A percentile compares a stretch with the other conserved stretches of the same genome.
These are phyloP conservation scores for Macrophya alboannulata DNA, from an alignment of 2,888 invertebrate genomes.

Conservation along the genomic window DNA sequence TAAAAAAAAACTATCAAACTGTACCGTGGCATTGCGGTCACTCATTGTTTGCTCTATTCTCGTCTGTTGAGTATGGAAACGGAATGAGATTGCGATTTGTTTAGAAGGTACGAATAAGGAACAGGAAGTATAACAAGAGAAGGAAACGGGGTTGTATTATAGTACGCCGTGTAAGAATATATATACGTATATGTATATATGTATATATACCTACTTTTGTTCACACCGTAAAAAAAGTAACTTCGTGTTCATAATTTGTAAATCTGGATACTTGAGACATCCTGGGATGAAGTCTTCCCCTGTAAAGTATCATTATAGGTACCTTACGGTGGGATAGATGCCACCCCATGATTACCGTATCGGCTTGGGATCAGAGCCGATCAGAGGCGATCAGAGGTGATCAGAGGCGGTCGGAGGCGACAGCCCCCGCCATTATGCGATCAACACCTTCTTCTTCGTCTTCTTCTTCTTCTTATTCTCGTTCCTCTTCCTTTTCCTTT, in stretches of 20 bases:
- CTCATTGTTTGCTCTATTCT: no score
- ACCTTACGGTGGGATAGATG: slow-evolving; percentile 67
- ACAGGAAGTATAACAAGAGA: no score
- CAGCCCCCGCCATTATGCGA: slow-evolving; percentile 76
- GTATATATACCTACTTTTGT: neutral
- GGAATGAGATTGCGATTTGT: no score
- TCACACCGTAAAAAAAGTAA: neutral
- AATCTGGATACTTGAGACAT: slow-evolving; percentile 17
- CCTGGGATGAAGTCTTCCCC: slow-evolving; percentile 75
- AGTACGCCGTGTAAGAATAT: no score
- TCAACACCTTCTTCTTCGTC: slow-evolving; percentile 72
- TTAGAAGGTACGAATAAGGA: no score
- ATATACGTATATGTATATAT: no score
- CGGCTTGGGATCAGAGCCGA: slow-evolving; percentile 73
- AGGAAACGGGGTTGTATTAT: no score
- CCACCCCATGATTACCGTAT: slow-evolving; percentile 77
- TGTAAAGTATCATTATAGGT: slow-evolving; percentile 60
- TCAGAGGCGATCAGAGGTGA: slow-evolving; percentile 64
- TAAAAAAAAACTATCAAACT: neutral
- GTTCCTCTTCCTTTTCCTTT: slow-evolving; percentile 60
- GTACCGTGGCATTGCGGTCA: neutral
- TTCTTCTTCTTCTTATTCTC: neutral
- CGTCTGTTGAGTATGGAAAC: no score
- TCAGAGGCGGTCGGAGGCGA: slow-evolving; percentile 69
- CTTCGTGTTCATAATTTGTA: slow-evolving; percentile 14